Evolutionary conservation across 2,888 invertebrate species (phyloP), one percentile per base, ranked within the genome.

Genomic region (Tetranychus piercei): DNA sequence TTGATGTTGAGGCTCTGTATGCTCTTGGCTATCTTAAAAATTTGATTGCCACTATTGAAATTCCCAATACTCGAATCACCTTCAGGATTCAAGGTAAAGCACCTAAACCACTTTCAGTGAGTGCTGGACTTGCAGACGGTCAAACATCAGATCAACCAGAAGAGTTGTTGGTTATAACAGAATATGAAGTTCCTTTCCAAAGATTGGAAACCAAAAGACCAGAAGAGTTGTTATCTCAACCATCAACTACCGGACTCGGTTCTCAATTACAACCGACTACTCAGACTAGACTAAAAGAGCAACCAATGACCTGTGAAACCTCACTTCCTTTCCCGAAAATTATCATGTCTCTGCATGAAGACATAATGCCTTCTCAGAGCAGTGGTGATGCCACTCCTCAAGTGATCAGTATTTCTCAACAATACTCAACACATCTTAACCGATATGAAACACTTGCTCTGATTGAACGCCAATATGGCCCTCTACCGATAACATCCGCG

Each of bases 11-110:
- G 11, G 20, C 69, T 20, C 15, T 69, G 6, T 69, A 69, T 69
- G 69, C 20, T 20, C 20, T 69, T 20, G 69, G 69, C 1, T 69
- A 69, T 69, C 69, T 69, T 20, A 69, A 69, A 23, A 69, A 69
- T 69, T 23, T 69, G 11, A 69, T 69, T 8, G 11, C 69, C 11
- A 20, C 20, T 6, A 69, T 23, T 22, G 69, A 69, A 22, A 69
- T 69, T 20, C 69, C 69, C 6, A 22, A 20, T n/a, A 20, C 20
- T 69, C 23, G 69, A 69, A 69, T 69, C 6, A 22, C 20, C 8
- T 69, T 69, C 11, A 20, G 34, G 11, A 69, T 69, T 23, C 20
- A 23, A 69, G 69, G 69, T 34, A 20, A 20, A 69, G 69, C 69
- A 1, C 11, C 4, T 5, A 20, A 20, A 23, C 69, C 69, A 6